Percentiles rank a stretch among this genome's conserved stretches.
These are phyloP conservation scores for Epirrhoe tristata DNA, from an alignment of 2,888 invertebrate genomes.

Conservation along the genomic window DNA sequence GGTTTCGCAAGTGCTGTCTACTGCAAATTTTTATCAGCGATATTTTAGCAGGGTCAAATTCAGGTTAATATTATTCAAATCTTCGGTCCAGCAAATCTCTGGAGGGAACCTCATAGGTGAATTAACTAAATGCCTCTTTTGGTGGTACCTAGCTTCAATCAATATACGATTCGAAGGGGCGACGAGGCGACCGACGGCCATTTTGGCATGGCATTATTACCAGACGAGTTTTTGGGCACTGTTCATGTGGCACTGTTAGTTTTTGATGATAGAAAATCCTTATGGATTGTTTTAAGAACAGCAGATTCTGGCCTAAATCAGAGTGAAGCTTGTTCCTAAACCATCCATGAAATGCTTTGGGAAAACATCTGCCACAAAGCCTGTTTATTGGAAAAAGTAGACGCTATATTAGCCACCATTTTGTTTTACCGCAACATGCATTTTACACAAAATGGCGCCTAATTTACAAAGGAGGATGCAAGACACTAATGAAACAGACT, in stretches of 20 bases:
- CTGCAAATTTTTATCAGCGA: slow-evolving; percentile 3
- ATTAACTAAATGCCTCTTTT: neutral
- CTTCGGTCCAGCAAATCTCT: neutral
- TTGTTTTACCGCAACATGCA: neutral
- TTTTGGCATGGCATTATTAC: neutral
- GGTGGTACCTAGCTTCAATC: slow-evolving; percentile 2
- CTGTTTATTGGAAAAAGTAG: neutral
- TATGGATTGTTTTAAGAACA: neutral
- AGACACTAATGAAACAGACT: slow-evolving; percentile 51
- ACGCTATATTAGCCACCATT: neutral
- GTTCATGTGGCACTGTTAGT: too few relatives aligned
- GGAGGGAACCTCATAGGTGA: neutral
- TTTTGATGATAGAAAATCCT: neutral
- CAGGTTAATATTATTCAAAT: neutral
- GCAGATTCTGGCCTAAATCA: neutral
- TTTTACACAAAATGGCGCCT: slow-evolving; percentile 12
- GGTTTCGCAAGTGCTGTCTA: slow-evolving; percentile 6
- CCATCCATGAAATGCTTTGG: neutral
- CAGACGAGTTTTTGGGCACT: neutral
- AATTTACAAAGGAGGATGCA: neutral
- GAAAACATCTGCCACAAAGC: neutral
- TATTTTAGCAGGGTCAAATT: neutral
- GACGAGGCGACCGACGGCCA: neutral
- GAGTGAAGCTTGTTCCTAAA: neutral
- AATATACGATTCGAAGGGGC: neutral